These are phyloP conservation scores for Tursiops truncatus DNA, from an alignment of 2,113 vertebrate species.

Conservation along the genomic window DNA sequence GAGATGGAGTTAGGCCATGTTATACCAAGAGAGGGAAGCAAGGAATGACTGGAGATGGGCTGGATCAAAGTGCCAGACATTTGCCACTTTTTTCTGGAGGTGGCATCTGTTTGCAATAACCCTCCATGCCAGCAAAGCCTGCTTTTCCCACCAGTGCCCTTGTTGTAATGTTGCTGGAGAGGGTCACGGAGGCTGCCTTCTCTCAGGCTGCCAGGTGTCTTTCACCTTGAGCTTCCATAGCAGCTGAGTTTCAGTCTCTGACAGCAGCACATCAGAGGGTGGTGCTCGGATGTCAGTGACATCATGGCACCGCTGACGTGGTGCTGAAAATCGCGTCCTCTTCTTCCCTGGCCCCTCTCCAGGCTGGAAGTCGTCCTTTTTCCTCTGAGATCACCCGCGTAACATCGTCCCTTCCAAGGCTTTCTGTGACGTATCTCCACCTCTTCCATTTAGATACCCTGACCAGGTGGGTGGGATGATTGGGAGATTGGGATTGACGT, in stretches of 20 bases:
- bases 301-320: neutral
- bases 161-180: slow-evolving; percentile 67
- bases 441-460: neutral
- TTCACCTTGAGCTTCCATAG: neutral
- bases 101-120: slow-evolving; percentile 79
- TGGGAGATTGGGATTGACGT: too few species aligned
- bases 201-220: neutral
- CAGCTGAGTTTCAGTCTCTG: neutral
- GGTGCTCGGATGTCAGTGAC: neutral
- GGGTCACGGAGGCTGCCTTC: slow-evolving; percentile 61
- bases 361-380: neutral
- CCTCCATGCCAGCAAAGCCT: slow-evolving; percentile 67
- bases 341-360: neutral
- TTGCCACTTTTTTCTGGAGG: slow-evolving; percentile 50
- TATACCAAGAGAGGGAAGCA: neutral
- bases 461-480: too few species aligned
- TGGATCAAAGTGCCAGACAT: slow-evolving; percentile 33
- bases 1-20: neutral
- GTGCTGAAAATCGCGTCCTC: neutral
- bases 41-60: neutral
- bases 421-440: neutral
- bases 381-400: neutral
- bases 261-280: neutral
- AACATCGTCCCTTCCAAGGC: fast-evolving
- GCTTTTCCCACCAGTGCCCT: slow-evolving; percentile 77